Percentiles rank a stretch among this genome's conserved stretches.
These are phyloP conservation scores for Poeciliopsis infans DNA, from an alignment of 2,797 vertebrate species.

Conservation along the genomic window DNA sequence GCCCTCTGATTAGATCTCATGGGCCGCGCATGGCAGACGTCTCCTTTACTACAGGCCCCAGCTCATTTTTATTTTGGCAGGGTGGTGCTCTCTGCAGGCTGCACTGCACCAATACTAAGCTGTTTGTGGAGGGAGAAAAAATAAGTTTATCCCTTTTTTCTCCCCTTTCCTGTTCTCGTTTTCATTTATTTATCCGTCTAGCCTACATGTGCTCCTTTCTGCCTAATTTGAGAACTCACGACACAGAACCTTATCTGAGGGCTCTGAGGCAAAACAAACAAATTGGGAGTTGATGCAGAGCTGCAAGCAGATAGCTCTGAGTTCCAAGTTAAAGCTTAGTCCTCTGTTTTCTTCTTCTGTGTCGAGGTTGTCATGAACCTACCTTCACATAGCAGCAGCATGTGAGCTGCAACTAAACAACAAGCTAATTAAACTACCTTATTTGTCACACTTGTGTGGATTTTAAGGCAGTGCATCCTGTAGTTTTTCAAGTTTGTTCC, in stretches of 20 bases:
- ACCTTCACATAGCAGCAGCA: constrained; percentile 23
- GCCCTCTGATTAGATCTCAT: constrained; percentile 84
- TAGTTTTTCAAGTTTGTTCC: constrained; percentile 66
- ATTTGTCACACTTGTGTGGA: constrained; percentile 54
- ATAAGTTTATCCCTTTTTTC: constrained; percentile 60
- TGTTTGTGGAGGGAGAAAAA: constrained; percentile 71
- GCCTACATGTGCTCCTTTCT: constrained; percentile 56
- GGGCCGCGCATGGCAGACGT: constrained; percentile 80
- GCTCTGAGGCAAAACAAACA: constrained; percentile 54
- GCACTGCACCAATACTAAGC: constrained; percentile 81
- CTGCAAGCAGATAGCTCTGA: constrained; percentile 15
- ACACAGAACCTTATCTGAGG: constrained; percentile 50
- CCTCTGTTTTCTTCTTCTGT: constrained; percentile 6
- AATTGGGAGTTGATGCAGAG: constrained; percentile 31
- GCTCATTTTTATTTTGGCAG: constrained; percentile 84
- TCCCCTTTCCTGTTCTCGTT: constrained; percentile 42
- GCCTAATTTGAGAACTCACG: constrained; percentile 62
- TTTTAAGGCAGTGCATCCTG: constrained; percentile 61
- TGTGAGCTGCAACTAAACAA: constrained; percentile 44
- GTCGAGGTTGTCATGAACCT: constrained; percentile 41
- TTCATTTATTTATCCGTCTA: constrained; percentile 74
- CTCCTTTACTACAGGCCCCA: constrained; percentile 80
- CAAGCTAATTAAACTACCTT: constrained; percentile 71
- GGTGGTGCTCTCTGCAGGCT: constrained; percentile 82
- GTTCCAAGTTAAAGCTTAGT: constrained; percentile 34